Percentiles rank a stretch among this genome's conserved stretches.
phyloP scores from a whole-genome alignment of 2,888 invertebrate genomes.

The Autographa gamma region DNA sequence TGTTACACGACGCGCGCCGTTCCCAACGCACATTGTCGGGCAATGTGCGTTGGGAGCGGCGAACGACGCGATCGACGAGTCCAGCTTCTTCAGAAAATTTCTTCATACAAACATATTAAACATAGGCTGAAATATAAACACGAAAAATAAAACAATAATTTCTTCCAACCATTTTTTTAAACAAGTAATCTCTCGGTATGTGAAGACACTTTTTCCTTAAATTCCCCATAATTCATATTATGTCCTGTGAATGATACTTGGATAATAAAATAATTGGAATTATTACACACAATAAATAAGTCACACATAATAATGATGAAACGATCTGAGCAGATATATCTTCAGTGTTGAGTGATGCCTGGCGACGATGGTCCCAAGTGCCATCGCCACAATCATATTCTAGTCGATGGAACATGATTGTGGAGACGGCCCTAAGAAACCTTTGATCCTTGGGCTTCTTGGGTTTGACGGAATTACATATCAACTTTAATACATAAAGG shows the following conservation, averaged over 20 bases:
- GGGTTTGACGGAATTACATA: too few species aligned
- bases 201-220: too few species aligned
- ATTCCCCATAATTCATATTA: too few species aligned
- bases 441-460: neutral
- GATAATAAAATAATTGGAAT: too few species aligned
- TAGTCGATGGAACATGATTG: neutral
- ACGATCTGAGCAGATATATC: too few species aligned
- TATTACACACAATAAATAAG: too few species aligned
- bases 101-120: neutral
- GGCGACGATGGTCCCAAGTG: neutral
- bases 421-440: neutral
- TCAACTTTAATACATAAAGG: neutral
- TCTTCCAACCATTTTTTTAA: too few species aligned
- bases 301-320: too few species aligned
- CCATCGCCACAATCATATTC: neutral
- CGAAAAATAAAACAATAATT: too few species aligned
- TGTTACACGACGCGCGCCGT: neutral
- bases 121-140: neutral
- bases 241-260: too few species aligned
- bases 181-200: too few species aligned
- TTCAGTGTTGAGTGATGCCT: too few species aligned
- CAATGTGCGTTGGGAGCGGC: slow-evolving; percentile 1
- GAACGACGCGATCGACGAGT: neutral
- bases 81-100: neutral
- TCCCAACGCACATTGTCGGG: neutral